phyloP scores from a whole-genome alignment of 2,888 invertebrate species.

The Axea sp. region DNA sequence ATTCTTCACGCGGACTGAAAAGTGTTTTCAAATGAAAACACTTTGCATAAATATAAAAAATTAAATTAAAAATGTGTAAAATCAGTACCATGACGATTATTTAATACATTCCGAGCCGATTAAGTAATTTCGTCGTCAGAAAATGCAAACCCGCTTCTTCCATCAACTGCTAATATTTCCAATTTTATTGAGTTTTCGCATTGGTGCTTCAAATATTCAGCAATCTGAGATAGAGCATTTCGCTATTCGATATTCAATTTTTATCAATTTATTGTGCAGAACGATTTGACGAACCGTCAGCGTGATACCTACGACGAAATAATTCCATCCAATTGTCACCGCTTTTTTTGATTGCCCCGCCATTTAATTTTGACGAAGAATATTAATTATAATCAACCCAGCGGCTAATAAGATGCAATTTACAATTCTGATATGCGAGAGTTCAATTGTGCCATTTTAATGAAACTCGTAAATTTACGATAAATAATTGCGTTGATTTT shows the following conservation, averaged over 20 bases:
- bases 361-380: constrained; percentile 36
- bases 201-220: constrained; percentile 58
- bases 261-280: constrained; percentile 56
- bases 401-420: constrained; percentile 44
- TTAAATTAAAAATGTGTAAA: no score
- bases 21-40: no score
- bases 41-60: no score
- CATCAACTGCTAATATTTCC: constrained; percentile 60
- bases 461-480: not conserved
- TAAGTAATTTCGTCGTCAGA: constrained; percentile 3
- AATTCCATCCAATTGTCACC: constrained; percentile 66
- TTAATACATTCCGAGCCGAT: constrained; percentile 15
- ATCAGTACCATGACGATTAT: no score
- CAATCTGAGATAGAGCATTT: constrained; percentile 51
- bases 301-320: constrained; percentile 57
- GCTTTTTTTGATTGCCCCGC: constrained; percentile 64
- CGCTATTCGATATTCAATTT: constrained; percentile 57
- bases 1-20: no score
- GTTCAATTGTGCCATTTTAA: not conserved
- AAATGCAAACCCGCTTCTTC: constrained; percentile 31
- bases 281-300: constrained; percentile 42
- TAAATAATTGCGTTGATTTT: no score
- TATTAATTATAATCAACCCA: constrained; percentile 49
- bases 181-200: constrained; percentile 58
- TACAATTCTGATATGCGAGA: constrained; percentile 34